These are phyloP conservation scores for Cyaniris semiargus DNA, from an alignment of 2,888 invertebrate genomes.

Conservation along the genomic window DNA sequence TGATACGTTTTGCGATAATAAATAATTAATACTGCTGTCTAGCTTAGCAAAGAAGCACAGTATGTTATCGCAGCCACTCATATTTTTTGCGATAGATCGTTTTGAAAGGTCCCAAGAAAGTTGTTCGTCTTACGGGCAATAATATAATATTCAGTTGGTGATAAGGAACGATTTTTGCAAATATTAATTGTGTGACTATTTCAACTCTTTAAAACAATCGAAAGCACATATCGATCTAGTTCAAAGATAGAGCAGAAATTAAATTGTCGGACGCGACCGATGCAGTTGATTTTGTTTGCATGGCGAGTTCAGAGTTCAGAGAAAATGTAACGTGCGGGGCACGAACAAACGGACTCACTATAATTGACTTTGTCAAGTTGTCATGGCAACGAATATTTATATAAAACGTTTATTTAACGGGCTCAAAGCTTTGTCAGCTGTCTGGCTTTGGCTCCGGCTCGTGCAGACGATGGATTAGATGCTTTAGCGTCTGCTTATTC, in stretches of 20 bases:
- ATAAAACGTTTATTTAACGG: slow-evolving; percentile 14
- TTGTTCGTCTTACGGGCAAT: no score
- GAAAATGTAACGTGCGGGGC: slow-evolving; percentile 1
- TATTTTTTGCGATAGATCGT: background rate
- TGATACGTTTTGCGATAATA: background rate
- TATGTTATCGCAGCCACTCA: no score
- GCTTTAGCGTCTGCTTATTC: background rate
- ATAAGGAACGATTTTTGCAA: no score
- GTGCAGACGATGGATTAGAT: background rate
- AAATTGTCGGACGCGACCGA: background rate
- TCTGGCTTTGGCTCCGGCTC: background rate
- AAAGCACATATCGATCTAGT: background rate
- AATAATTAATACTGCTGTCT: background rate
- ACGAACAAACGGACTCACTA: slow-evolving; percentile 5
- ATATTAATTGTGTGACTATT: background rate
- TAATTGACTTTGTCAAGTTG: slow-evolving; percentile 1
- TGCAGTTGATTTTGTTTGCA: background rate
- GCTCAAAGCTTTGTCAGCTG: slow-evolving; percentile 14
- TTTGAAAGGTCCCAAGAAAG: background rate
- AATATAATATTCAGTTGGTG: no score
- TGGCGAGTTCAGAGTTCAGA: background rate
- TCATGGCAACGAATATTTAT: slow-evolving; percentile 13
- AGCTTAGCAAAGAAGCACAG: background rate
- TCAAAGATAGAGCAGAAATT: slow-evolving; percentile 19
- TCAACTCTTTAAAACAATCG: background rate